Conservation (phyloP, 2,888 invertebrate genomes). For the Andrena chrysosceles region DNA sequence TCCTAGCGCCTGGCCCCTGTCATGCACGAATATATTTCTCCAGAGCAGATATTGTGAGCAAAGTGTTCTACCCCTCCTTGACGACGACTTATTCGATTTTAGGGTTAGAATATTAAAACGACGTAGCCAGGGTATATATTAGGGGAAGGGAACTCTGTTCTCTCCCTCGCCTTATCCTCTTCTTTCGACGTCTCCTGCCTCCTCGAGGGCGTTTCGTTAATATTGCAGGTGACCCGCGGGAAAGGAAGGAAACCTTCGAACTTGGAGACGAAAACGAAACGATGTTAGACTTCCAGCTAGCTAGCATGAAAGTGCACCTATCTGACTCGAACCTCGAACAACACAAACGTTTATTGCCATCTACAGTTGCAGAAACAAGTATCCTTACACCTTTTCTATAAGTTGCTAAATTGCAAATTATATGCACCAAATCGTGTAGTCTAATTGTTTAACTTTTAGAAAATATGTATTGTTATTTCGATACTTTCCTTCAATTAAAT, state of each 20-base stretch:
- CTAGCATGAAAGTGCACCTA: not conserved
- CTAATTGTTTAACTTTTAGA: too few species aligned
- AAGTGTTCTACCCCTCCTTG: slow-evolving; percentile 2
- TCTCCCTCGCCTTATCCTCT: not conserved
- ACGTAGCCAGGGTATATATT: slow-evolving; percentile 31
- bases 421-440: too few species aligned
- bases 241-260: slow-evolving; percentile 18
- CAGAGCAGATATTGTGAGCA: not conserved
- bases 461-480: too few species aligned
- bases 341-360: slow-evolving; percentile 25
- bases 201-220: slow-evolving; percentile 55
- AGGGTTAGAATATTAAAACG: slow-evolving; percentile 66
- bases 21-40: slow-evolving; percentile 30
- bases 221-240: slow-evolving; percentile 48
- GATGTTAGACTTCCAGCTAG: not conserved
- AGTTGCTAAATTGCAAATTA: too few species aligned
- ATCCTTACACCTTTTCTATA: too few species aligned
- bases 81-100: slow-evolving; percentile 60
- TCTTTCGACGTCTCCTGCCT: slow-evolving; percentile 1
- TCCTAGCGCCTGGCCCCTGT: not conserved
- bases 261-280: slow-evolving; percentile 29
- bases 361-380: not conserved
- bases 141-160: not conserved
- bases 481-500: too few species aligned
- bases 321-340: not conserved